A percentile compares a stretch with the other conserved stretches of the same genome.
Evolutionary conservation across 2,888 invertebrate genomes (phyloP).

Genomic region (Drosophila atroscutellata): DNA sequence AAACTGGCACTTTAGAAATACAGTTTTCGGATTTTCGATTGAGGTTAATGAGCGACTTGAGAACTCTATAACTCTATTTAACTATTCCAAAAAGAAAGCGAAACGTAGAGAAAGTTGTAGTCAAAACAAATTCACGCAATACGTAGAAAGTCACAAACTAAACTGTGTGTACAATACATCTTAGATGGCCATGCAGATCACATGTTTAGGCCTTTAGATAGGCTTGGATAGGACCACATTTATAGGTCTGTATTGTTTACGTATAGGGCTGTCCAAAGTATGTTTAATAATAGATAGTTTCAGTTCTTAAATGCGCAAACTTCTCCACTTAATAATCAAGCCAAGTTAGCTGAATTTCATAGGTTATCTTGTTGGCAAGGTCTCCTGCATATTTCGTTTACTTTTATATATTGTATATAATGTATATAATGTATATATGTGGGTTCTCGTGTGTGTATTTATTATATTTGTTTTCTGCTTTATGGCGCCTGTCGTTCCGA

Average conservation of each 20-base stretch:
- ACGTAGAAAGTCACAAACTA: background rate
- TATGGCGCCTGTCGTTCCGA: slow-evolving; percentile 56
- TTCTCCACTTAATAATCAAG: background rate
- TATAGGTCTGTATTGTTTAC: background rate
- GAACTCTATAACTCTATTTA: background rate
- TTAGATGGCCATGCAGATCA: background rate
- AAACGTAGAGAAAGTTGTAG: background rate
- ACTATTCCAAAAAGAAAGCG: background rate
- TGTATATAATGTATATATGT: background rate
- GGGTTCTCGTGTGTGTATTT: slow-evolving; percentile 5
- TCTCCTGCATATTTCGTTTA: background rate
- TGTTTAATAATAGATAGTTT: background rate
- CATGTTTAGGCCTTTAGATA: background rate
- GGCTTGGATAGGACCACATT: background rate
- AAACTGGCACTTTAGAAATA: background rate
- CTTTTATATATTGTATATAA: background rate
- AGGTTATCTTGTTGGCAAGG: background rate
- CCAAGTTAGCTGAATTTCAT: background rate
- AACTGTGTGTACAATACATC: background rate
- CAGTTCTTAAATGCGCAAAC: too few relatives aligned
- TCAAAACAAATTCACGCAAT: background rate
- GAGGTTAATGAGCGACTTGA: background rate
- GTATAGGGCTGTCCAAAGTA: background rate
- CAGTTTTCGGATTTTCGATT: background rate
- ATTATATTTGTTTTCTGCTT: slow-evolving; percentile 37